Percentiles rank a stretch among this genome's conserved stretches.
phyloP scores from a whole-genome alignment of 2,113 vertebrate genomes.

The Pongo abelii region DNA sequence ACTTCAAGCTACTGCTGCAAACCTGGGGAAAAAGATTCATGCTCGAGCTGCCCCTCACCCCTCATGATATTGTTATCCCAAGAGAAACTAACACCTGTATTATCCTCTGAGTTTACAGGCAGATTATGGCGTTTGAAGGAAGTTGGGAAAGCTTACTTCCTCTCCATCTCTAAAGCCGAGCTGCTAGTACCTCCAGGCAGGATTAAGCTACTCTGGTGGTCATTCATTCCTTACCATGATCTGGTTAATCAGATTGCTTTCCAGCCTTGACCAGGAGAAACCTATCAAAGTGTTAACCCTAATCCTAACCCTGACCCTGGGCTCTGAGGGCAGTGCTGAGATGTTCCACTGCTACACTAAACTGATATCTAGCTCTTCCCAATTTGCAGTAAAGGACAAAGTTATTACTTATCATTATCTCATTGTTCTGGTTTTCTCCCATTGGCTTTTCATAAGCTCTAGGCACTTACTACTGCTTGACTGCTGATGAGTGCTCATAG shows the following conservation, averaged over 20 bases:
- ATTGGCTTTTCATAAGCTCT: neutral
- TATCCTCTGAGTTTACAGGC: neutral
- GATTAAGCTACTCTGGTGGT: too few species aligned
- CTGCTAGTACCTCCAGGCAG: neutral
- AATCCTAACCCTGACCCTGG: neutral
- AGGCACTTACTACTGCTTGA: conserved; percentile 27
- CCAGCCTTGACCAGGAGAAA: neutral
- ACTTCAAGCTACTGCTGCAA: neutral
- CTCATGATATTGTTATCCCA: neutral
- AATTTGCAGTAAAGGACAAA: neutral
- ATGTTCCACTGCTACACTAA: neutral
- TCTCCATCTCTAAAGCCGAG: neutral
- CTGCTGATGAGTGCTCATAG: neutral
- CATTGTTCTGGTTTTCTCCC: neutral
- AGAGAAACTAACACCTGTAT: neutral
- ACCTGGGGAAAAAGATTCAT: neutral
- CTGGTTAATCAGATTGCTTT: neutral
- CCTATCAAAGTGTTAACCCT: neutral
- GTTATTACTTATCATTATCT: conserved; percentile 28
- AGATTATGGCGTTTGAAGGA: neutral
- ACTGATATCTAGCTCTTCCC: neutral
- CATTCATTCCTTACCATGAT: neutral
- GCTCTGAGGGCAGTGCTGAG: neutral
- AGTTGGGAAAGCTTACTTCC: neutral
- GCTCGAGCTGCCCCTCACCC: too few species aligned